A percentile compares a stretch with the other conserved stretches of the same genome.
These are phyloP conservation scores for Pluvianellus socialis DNA, from an alignment of 2,113 vertebrate genomes.

Conservation along the genomic window DNA sequence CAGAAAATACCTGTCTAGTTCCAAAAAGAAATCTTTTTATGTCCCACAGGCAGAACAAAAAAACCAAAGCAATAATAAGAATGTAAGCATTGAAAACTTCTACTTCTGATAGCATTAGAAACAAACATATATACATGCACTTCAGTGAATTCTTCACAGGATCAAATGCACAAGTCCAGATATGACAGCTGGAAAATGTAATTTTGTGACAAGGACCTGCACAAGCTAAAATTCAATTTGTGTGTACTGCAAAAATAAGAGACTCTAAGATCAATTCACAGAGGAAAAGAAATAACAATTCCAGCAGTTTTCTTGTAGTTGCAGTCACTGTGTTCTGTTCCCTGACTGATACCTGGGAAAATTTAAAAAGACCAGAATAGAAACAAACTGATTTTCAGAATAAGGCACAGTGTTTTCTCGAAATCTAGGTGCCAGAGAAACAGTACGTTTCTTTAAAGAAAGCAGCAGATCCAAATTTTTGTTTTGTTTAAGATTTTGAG, in stretches of 20 bases:
- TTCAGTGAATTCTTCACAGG: background rate
- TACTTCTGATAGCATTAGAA: background rate
- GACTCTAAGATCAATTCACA: background rate
- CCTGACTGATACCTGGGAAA: background rate
- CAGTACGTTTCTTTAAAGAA: background rate
- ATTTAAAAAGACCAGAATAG: background rate
- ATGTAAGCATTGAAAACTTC: background rate
- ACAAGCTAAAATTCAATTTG: background rate
- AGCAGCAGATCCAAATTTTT: background rate
- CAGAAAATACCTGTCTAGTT: background rate
- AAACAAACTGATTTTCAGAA: background rate
- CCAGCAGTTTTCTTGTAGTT: background rate
- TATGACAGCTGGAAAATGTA: background rate
- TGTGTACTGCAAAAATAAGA: background rate
- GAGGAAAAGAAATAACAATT: background rate
- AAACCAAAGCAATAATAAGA: background rate
- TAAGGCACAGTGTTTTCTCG: background rate
- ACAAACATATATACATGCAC: background rate
- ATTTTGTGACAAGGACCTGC: background rate
- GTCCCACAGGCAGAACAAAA: background rate
- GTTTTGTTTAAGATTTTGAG: background rate
- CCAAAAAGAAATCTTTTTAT: background rate
- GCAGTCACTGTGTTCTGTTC: fast-evolving
- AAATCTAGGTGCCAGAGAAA: background rate
- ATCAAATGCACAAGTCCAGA: background rate